Evolutionary conservation across 2,797 vertebrate species (phyloP).

Genomic region (Hoplostethus mediterraneus): DNA sequence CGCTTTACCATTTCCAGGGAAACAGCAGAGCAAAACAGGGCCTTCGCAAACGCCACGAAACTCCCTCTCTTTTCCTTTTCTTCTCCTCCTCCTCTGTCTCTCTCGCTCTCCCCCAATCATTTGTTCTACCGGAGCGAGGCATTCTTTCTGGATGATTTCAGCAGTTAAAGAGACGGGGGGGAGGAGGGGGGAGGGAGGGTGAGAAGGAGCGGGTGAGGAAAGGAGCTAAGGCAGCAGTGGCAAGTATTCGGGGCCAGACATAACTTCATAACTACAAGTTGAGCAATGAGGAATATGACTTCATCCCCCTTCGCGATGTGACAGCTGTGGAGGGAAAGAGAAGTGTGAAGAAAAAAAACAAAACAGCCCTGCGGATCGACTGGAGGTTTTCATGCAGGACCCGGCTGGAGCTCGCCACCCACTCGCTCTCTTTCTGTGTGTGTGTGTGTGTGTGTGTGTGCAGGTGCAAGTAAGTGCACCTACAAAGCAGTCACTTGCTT

Average conservation of each 20-base stretch:
- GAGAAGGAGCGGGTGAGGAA: slow-evolving; percentile 45
- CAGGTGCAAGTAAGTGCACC: background rate
- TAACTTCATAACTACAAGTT: slow-evolving; percentile 82
- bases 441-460: background rate
- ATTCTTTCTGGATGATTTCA: slow-evolving; percentile 84
- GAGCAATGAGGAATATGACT: slow-evolving; percentile 80
- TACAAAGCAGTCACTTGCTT: too few species aligned
- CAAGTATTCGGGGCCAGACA: slow-evolving; percentile 75
- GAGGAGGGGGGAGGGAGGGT: background rate
- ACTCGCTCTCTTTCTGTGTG: background rate
- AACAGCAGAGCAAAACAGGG: slow-evolving; percentile 56
- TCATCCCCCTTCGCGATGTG: slow-evolving; percentile 69
- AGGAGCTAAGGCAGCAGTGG: slow-evolving; percentile 67
- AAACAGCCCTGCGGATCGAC: slow-evolving; percentile 48
- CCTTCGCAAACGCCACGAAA: slow-evolving; percentile 51
- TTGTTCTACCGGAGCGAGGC: slow-evolving; percentile 76
- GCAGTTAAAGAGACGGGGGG: slow-evolving; percentile 62
- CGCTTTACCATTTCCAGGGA: slow-evolving; percentile 66
- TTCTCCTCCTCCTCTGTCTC: slow-evolving; percentile 46
- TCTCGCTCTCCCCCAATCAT: slow-evolving; percentile 52
- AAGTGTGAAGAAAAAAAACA: slow-evolving; percentile 63
- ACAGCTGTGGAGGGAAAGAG: slow-evolving; percentile 67
- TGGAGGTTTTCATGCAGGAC: slow-evolving; percentile 49
- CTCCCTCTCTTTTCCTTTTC: slow-evolving; percentile 44
- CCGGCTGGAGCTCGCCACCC: slow-evolving; percentile 12